Evolutionary conservation across 1,140 invertebrate genomes (phyloP), one percentile per base, ranked within the genome.

Genomic region (Drosophila burlai): DNA sequence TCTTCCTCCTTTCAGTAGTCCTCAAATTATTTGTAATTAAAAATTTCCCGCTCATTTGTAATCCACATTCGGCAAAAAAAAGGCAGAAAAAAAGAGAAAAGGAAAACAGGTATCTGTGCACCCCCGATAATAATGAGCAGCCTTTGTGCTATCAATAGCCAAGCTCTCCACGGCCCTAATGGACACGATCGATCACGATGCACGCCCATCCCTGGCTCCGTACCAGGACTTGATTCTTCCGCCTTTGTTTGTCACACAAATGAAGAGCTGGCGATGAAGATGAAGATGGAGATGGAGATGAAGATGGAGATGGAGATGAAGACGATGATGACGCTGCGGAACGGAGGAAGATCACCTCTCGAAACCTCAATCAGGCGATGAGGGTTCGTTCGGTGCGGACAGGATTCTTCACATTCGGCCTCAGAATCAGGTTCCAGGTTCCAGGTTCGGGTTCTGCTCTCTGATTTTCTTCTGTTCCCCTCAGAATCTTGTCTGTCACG

Each of bases 181-280:
- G 46, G 66, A 36, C 65, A 61, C 71, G 18, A 75, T 58, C 63
- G 38, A 54, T 63, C 69, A 36, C 78, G 29, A 29, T 18, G 52
- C 76, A 52, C 43, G 65, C 66, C 66, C 45, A 45, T 57, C 47
- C 67, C 47, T 61, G 34, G 13, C 34, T 13, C 54, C 18, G 3
- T 8, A 55, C 2, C 38, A 42, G 69, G 69, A 60, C 54, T 73
- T 62, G 45, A 61, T 79, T 64, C 24, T 57, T 40, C 49, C 34
- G 24, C 40, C 69, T 83, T 87, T 87, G 83, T 87, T 83, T 87
- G 83, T 87, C 84, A 81, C 81, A 87, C 84, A 89, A 89, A 78
- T 83, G 84, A 87, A 81, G 84, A 89, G 84, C 68, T 76, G 84
- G 71, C 75, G 59, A 78, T 77, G 63, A 69, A 63, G 73, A 77